These are phyloP conservation scores for Agrypnus murinus DNA, from an alignment of 2,888 invertebrate species.

Conservation along the genomic window DNA sequence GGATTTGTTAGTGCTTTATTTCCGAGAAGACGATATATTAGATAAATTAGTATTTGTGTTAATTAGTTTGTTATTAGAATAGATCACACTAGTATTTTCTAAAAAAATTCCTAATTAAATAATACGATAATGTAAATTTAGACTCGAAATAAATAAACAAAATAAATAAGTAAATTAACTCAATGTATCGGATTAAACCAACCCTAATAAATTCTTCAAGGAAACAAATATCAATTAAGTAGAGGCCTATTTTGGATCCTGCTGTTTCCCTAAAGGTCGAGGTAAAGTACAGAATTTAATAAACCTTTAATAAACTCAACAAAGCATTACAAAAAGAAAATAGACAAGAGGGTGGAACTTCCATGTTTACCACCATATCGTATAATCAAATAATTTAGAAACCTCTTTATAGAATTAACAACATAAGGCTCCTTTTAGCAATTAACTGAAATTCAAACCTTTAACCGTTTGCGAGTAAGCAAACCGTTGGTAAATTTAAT, in stretches of 20 bases:
- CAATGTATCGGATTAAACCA: background rate
- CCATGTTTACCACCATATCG: background rate
- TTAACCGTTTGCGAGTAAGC: no score
- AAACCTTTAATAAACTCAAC: conserved; percentile 9
- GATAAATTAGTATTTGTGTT: no score
- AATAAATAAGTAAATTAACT: no score
- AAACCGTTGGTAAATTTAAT: no score
- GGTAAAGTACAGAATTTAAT: conserved; percentile 9
- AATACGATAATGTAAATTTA: no score
- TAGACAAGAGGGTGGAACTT: conserved; percentile 1
- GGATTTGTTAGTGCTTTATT: no score
- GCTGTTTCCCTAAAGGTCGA: conserved; percentile 1
- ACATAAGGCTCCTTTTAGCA: background rate
- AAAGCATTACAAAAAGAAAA: conserved; percentile 3
- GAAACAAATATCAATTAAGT: conserved; percentile 1
- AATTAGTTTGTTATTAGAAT: no score
- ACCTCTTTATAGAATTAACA: background rate
- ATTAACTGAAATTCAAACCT: background rate
- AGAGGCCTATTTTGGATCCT: background rate
- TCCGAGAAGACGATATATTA: no score
- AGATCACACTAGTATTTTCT: no score
- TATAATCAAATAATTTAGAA: background rate
- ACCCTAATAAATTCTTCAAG: background rate
- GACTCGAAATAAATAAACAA: no score
- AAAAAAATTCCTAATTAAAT: no score